Evolutionary conservation across 2,888 invertebrate genomes (phyloP), one percentile per base, ranked within the genome.

Genomic region (Oscheius onirici): DNA sequence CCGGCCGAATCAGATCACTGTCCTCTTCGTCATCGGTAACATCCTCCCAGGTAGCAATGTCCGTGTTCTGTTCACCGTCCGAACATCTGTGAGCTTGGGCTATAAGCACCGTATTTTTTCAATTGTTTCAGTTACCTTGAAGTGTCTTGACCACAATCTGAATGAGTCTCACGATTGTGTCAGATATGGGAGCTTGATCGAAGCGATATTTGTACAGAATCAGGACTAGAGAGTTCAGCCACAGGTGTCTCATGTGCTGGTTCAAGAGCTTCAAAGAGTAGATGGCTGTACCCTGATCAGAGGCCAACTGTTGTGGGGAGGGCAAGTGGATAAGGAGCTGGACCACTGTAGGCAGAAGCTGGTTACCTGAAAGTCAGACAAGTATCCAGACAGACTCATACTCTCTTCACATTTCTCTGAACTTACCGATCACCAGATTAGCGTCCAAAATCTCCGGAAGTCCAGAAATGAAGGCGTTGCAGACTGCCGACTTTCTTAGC

Each of bases 391-490:
- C n/a, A 24, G 54, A 5, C 13, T 46, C 46, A 8, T 3, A 3
- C 34, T 34, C 34, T 34, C 34, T 34, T 34, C 8, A 8, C 46
- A 3, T 46, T 46, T 11, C 46, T 17, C n/a, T 46, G 20, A n/a
- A 26, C 49, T 63, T 93, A 60, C 97, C 97, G 91, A 99, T 94
- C 76, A 93, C 90, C 88, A 96, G 94, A 89, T 99, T 99, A 88
- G 95, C 94, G 88, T 99, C 99, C 86, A 99, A 88, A 13, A 99
- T 89, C 88, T 90, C 84, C 0, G 97, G 95, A 75, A 97, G 89
- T 87, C 95, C 95, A 40, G 94, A 92, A 88, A 99, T 90, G 88
- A 97, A 97, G 0, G 95, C 95, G 89, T 95, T 96, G 90, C 97
- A 97, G 1, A 95, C 94, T 0, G 97, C 93, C 0, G 96, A 95